phyloP scores from a whole-genome alignment of 2,797 vertebrate genomes.

The Semotilus atromaculatus region DNA sequence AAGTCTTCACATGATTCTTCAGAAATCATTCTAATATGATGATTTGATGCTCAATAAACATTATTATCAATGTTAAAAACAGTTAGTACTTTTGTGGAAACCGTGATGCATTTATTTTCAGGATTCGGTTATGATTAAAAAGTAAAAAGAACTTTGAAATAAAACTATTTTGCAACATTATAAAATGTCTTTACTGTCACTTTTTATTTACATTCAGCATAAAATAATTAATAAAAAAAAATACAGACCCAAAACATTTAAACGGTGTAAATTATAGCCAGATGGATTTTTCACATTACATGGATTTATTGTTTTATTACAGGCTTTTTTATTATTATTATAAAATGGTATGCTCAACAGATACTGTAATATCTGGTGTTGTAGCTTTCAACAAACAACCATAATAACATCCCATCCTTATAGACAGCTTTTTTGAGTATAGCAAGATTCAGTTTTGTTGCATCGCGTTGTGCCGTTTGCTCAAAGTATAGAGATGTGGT shows the following conservation, averaged over 20 bases:
- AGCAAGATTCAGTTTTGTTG: slow-evolving; percentile 2
- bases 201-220: background rate
- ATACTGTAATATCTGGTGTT: background rate
- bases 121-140: background rate
- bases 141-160: background rate
- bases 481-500: background rate
- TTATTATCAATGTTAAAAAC: background rate
- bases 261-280: background rate
- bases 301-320: background rate
- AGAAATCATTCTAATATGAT: background rate
- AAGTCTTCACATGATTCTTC: background rate
- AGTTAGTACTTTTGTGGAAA: background rate
- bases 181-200: background rate
- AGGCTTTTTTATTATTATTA: background rate
- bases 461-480: background rate
- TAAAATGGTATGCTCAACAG: background rate
- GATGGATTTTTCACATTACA: background rate
- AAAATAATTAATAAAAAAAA: background rate
- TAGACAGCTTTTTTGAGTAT: background rate
- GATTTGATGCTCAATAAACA: background rate
- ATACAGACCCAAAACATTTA: background rate
- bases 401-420: background rate
- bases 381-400: background rate
- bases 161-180: background rate
- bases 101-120: background rate